Base-by-base conservation (phyloP, 2,797 vertebrate genomes). In the Muraenolepis orangiensis region DNA sequence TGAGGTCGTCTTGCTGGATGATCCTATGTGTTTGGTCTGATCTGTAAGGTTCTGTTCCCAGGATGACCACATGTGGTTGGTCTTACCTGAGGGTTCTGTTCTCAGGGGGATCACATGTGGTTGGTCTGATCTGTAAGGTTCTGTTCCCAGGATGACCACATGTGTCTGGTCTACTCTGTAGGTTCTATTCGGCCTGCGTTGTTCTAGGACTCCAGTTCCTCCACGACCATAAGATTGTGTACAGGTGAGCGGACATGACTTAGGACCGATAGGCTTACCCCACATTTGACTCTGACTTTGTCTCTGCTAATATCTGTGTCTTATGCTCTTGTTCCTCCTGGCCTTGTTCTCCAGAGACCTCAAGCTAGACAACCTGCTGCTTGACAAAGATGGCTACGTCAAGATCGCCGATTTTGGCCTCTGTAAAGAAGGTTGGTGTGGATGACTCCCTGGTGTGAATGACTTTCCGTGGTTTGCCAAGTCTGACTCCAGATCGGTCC, bases 371-470 rank as follows among this genome's bases (percentile, higher is more conserved):
- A 97, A 97, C 80, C 85, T 97, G 86, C 93, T 97, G 83, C 91
- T 97, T 70, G 96, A 96, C 87, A 95, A 90, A 4, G 93, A 95
- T 4, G 96, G 96, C 69, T 97, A 96, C 71, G 95, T 97, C 81
- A 97, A 97, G 92, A 97, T 97, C 0, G 95, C 96, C 1, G 96
- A 97, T 86, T 97, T 97, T 75, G 96, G 96, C 61, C 92, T 97
- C 78, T 97, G 96, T 90, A 97, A 97, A 93, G 96, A 97, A 94
- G 96, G 96, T 96, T n/a, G n/a, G 81, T 79, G 66, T 69, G 4
- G 1, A 28, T 72, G n/a, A 20, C 42, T 28, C n/a, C 30, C 74
- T 57, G 51, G 20, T 57, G 51, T 23, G 40, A n/a, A n/a, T n/a
- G n/a, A 34, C 7, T 14, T 42, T 42, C 16, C 3, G 13, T 16